Evolutionary conservation across 2,797 vertebrate genomes (phyloP).

Genomic region (Aplochiton taeniatus): DNA sequence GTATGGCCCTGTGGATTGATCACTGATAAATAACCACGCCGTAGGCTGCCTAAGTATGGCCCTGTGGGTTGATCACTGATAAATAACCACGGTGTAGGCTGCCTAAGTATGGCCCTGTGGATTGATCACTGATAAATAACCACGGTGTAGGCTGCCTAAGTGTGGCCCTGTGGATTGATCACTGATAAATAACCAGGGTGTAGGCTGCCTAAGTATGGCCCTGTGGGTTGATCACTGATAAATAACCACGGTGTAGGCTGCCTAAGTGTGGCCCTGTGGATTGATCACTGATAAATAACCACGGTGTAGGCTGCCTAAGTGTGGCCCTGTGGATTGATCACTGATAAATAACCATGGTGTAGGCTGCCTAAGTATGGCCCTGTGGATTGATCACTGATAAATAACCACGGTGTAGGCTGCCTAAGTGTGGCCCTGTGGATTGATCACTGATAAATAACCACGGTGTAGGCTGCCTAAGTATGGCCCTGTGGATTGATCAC

Average conservation of each 20-base stretch:
- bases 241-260: too few relatives aligned
- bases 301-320: not conserved
- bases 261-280: not conserved
- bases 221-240: not conserved
- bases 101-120: constrained; percentile 1
- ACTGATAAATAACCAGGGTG: too few relatives aligned
- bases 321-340: not conserved
- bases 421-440: not conserved
- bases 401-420: too few relatives aligned
- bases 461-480: constrained; percentile 1
- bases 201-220: not conserved
- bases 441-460: not conserved
- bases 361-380: not conserved
- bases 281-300: not conserved
- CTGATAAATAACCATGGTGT: too few relatives aligned
- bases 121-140: not conserved
- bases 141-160: not conserved
- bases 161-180: not conserved
- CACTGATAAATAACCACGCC: constrained; percentile 1
- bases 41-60: not conserved
- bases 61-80: not conserved
- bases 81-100: too few relatives aligned
- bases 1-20: not conserved
- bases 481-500: not conserved
- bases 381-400: not conserved